Evolutionary conservation across 2,797 vertebrate genomes (phyloP).

Genomic region (Hozukius guyotensis): DNA sequence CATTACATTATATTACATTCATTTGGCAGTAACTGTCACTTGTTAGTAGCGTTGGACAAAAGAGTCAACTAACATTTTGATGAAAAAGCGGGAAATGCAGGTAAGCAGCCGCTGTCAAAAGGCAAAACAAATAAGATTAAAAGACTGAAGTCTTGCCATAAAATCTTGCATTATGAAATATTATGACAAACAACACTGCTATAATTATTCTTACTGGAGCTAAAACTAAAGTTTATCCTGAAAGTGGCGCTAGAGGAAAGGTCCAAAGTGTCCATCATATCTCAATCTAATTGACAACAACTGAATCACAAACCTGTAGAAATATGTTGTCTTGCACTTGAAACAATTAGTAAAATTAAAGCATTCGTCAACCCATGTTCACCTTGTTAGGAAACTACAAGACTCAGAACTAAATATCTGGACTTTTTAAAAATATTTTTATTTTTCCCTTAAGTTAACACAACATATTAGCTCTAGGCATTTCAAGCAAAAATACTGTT

Average conservation of each 20-base stretch:
- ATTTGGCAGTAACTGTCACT: neutral
- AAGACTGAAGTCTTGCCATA: neutral
- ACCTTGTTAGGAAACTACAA: neutral
- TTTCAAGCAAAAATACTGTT: no score
- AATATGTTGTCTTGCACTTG: neutral
- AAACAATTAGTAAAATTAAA: neutral
- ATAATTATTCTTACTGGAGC: no score
- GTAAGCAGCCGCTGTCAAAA: neutral
- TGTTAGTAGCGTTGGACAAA: neutral
- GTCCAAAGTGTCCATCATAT: neutral
- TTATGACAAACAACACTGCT: no score
- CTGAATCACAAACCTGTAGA: neutral
- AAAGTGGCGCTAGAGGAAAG: neutral
- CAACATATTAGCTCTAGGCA: no score
- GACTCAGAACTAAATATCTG: neutral
- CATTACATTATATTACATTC: neutral
- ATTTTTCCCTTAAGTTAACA: neutral
- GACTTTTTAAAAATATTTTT: neutral
- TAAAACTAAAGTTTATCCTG: neutral
- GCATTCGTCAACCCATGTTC: neutral
- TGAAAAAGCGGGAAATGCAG: neutral
- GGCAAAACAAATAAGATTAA: no score
- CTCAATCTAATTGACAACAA: neutral
- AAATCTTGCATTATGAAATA: neutral
- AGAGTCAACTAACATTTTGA: neutral